Percentiles rank a stretch among this genome's conserved stretches.
Evolutionary conservation across 2,113 vertebrate genomes (phyloP).

Genomic region (Prolemur simus): DNA sequence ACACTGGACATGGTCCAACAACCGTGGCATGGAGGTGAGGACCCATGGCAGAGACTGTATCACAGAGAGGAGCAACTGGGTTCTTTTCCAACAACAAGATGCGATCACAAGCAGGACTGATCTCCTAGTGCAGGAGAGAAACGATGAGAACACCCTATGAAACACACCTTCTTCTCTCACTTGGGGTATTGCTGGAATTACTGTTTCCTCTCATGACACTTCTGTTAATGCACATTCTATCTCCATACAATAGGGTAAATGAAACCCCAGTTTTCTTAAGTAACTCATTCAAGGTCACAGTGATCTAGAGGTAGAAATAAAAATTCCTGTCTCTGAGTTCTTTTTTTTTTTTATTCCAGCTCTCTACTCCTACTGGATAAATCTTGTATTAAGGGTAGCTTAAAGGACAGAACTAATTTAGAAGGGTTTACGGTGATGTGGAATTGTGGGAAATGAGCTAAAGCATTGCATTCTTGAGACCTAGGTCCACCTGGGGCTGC

Average conservation of each 20-base stretch:
- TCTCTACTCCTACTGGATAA: constrained; percentile 20
- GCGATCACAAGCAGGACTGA: not conserved
- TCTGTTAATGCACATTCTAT: not conserved
- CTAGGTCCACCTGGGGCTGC: not conserved
- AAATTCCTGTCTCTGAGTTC: constrained; percentile 30
- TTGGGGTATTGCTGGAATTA: not conserved
- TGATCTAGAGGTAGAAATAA: constrained; percentile 38
- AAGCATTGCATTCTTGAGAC: not conserved
- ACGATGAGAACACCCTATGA: not conserved
- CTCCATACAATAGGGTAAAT: not conserved
- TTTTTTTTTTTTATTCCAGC: not conserved
- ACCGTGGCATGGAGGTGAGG: not conserved
- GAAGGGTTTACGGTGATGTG: not conserved
- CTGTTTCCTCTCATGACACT: not conserved
- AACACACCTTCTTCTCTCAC: not conserved
- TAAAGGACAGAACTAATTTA: constrained; percentile 30
- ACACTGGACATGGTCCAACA: not conserved
- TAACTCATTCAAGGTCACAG: constrained; percentile 55
- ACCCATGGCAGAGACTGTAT: not conserved
- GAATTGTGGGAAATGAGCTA: not conserved
- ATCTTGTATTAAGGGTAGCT: constrained; percentile 31
- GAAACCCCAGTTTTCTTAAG: not conserved
- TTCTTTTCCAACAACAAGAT: not conserved
- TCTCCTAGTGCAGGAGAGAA: not conserved
- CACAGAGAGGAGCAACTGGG: not conserved